Evolutionary conservation across 1,140 invertebrate species (phyloP).

Genomic region (Micrasema minimum): DNA sequence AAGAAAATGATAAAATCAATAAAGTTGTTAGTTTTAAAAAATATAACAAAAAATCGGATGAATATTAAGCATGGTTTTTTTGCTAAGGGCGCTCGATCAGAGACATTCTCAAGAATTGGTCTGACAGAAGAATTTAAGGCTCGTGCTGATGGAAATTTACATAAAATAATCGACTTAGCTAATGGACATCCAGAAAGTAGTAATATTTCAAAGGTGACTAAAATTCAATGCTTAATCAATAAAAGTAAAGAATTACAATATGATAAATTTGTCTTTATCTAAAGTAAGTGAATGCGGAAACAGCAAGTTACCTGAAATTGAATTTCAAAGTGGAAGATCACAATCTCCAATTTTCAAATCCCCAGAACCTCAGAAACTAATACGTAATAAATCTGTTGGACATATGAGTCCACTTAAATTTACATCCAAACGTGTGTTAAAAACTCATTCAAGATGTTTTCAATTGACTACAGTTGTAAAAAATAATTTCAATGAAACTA

Average conservation of each 20-base stretch:
- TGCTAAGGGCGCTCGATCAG: constrained; percentile 57
- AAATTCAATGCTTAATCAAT: not conserved
- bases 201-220: no score
- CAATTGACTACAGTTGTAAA: not conserved
- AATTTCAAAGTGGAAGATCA: constrained; percentile 2
- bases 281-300: not conserved
- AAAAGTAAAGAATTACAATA: not conserved
- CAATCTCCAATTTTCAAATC: constrained; percentile 12
- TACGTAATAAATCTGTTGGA: constrained; percentile 13
- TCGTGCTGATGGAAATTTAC: constrained; percentile 44
- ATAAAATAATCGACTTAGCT: constrained; percentile 46
- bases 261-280: not conserved
- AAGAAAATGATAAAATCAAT: no score
- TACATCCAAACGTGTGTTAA: constrained; percentile 11
- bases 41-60: constrained; percentile 49
- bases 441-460: not conserved
- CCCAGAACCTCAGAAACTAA: not conserved
- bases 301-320: not conserved
- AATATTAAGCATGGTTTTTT: constrained; percentile 52
- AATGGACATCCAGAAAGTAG: constrained; percentile 21
- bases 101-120: constrained; percentile 57
- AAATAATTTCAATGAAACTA: not conserved
- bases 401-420: constrained; percentile 39
- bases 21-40: constrained; percentile 3
- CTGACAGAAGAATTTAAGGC: constrained; percentile 51